Conservation (phyloP, 37 sponge, comb jelly and placozoan genomes). For the Chondrosia reniformis region DNA sequence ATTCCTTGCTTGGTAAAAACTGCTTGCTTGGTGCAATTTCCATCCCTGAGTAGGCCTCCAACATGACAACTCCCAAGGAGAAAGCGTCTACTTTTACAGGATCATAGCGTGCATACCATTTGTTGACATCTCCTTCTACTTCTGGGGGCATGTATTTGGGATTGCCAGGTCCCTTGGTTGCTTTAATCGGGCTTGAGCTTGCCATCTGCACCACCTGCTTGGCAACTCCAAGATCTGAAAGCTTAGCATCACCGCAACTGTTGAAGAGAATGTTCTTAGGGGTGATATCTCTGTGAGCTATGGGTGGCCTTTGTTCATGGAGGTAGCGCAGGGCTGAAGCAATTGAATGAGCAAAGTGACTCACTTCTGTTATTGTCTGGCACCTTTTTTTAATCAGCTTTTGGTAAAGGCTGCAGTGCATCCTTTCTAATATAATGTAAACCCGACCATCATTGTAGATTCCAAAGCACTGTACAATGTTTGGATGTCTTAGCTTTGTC, state of each 20-base stretch:
- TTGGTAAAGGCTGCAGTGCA: background rate
- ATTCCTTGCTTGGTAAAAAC: too few relatives aligned
- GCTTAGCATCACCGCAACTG: background rate
- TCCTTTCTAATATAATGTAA: background rate
- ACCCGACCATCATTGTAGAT: background rate
- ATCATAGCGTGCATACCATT: background rate
- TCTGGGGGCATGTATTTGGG: constrained; percentile 27
- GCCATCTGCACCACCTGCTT: constrained; percentile 4
- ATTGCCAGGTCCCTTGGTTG: constrained; percentile 4
- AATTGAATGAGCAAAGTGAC: background rate
- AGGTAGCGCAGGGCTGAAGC: constrained; percentile 18
- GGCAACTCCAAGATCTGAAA: constrained; percentile 13
- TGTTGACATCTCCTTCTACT: background rate
- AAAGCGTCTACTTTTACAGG: background rate
- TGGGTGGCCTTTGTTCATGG: background rate
- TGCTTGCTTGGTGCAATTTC: background rate
- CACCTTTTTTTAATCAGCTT: background rate
- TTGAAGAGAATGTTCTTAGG: constrained; percentile 22
- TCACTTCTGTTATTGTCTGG: background rate
- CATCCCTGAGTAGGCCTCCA: background rate
- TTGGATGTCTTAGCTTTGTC: background rate
- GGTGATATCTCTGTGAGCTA: constrained; percentile 15
- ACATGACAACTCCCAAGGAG: background rate
- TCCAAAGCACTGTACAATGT: constrained; percentile 12
- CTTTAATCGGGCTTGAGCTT: background rate